phyloP scores from a whole-genome alignment of 2,113 vertebrate species.

The Ammodytes dubius region DNA sequence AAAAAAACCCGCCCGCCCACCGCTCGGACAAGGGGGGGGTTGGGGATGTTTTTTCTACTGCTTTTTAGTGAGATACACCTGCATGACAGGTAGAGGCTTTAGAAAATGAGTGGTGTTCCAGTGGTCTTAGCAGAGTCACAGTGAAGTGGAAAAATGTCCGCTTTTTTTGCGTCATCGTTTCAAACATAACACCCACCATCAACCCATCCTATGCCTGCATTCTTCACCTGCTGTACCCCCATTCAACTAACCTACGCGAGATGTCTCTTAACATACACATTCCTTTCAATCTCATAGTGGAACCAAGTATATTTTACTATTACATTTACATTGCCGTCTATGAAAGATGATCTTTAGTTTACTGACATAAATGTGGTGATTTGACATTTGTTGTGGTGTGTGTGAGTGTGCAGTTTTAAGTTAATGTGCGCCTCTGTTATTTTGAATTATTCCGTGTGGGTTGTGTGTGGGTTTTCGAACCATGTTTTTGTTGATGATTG shows the following conservation, averaged over 20 bases:
- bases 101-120: conserved; percentile 60
- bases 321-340: conserved; percentile 40
- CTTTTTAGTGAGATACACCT: conserved; percentile 73
- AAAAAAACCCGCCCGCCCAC: conserved; percentile 45
- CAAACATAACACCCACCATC: background rate
- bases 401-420: conserved; percentile 45
- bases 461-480: conserved; percentile 35
- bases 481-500: conserved; percentile 24
- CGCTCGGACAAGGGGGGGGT: conserved; percentile 16
- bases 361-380: conserved; percentile 39
- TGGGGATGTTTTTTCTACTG: conserved; percentile 74
- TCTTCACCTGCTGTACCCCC: background rate
- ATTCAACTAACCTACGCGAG: conserved; percentile 25
- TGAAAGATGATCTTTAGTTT: conserved; percentile 42
- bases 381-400: conserved; percentile 45
- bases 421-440: conserved; percentile 19
- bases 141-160: conserved; percentile 36
- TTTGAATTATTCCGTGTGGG: conserved; percentile 32
- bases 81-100: conserved; percentile 77
- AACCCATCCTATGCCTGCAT: conserved; percentile 39
- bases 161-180: conserved; percentile 31
- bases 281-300: conserved; percentile 53
- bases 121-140: conserved; percentile 67
- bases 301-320: conserved; percentile 51
- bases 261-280: conserved; percentile 67